phyloP scores from a whole-genome alignment of 2,797 vertebrate genomes.

The Furcifer pardalis region DNA sequence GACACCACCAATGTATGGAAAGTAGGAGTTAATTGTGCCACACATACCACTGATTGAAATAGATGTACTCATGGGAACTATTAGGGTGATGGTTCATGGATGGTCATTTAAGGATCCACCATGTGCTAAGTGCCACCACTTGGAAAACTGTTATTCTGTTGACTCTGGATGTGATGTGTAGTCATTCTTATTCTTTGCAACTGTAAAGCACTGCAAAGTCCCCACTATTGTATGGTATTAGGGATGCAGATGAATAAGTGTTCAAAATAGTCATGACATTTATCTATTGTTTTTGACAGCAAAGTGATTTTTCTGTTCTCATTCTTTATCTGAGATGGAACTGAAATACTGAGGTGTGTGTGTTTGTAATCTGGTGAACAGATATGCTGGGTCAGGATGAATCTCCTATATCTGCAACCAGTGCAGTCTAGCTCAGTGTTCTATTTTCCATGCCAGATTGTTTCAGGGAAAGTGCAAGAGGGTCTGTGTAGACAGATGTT shows the following conservation, averaged over 20 bases:
- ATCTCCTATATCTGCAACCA: neutral
- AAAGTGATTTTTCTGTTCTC: no score
- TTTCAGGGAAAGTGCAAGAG: neutral
- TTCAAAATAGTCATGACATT: neutral
- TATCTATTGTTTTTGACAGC: neutral
- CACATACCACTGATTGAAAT: neutral
- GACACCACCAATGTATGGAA: no score
- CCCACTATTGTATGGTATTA: no score
- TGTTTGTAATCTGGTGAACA: neutral
- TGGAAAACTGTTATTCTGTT: neutral
- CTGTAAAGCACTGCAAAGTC: no score
- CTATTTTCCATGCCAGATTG: neutral
- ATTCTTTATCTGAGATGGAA: no score
- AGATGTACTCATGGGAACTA: neutral
- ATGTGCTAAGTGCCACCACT: neutral
- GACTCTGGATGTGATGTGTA: neutral
- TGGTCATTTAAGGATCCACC: neutral
- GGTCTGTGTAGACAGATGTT: neutral
- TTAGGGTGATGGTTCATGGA: neutral
- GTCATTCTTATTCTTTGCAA: neutral
- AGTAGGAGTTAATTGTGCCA: no score
- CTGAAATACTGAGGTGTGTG: no score
- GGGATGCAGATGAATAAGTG: neutral
- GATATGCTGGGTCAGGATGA: neutral
- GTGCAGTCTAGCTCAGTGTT: neutral